These are phyloP conservation scores for Drosophila percnosoma DNA, from an alignment of 2,888 invertebrate species.

Conservation along the genomic window DNA sequence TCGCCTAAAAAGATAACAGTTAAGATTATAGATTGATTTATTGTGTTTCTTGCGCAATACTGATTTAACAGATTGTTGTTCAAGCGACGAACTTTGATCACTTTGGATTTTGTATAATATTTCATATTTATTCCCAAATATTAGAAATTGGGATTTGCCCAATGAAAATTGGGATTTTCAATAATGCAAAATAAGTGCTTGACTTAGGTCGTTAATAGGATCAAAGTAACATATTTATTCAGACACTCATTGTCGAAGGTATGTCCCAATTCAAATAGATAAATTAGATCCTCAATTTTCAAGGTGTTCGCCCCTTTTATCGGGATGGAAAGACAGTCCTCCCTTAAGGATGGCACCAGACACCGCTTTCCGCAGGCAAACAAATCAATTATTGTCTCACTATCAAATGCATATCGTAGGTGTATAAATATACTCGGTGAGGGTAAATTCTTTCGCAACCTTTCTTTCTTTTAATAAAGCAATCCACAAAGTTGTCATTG, in stretches of 20 bases:
- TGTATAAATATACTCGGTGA: conserved; percentile 26
- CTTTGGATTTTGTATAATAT: conserved; percentile 20
- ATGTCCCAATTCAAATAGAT: conserved; percentile 15
- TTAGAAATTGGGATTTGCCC: conserved; percentile 8
- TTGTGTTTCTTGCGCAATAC: background rate
- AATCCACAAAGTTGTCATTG: conserved; percentile 33
- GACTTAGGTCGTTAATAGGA: background rate
- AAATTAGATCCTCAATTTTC: background rate
- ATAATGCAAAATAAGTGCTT: conserved; percentile 6
- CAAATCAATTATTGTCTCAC: conserved; percentile 14
- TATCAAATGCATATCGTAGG: background rate
- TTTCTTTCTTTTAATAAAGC: conserved; percentile 17
- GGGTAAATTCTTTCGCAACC: background rate
- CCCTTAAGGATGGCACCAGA: conserved; percentile 16
- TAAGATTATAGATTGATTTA: background rate
- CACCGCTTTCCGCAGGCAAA: conserved; percentile 15
- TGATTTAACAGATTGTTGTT: conserved; percentile 11
- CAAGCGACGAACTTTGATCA: background rate
- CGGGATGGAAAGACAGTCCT: background rate
- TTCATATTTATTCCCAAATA: conserved; percentile 16
- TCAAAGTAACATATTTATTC: background rate
- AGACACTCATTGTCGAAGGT: background rate
- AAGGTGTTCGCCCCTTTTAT: background rate
- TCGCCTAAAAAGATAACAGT: background rate
- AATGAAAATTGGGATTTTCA: background rate